Percentiles rank a stretch among this genome's conserved stretches.
phyloP scores from a whole-genome alignment of 2,113 vertebrate genomes.

The Muntiacus muntjak region DNA sequence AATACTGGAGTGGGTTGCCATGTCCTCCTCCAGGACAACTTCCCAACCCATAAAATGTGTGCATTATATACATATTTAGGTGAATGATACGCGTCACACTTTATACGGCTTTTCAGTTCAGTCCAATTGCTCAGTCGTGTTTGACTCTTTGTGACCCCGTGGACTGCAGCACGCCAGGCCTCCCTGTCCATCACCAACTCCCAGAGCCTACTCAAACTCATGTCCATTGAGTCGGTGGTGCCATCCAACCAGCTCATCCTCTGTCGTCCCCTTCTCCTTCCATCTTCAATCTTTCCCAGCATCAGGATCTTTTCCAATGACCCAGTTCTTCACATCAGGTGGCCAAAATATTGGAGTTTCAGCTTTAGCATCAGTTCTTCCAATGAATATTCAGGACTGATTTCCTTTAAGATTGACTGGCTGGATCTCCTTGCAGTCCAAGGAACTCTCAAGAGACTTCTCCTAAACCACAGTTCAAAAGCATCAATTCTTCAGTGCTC shows the following conservation, averaged over 20 bases:
- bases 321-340: neutral
- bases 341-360: neutral
- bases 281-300: neutral
- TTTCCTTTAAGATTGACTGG: neutral
- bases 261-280: neutral
- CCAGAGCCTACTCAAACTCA: neutral
- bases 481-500: neutral
- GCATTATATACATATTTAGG: neutral
- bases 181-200: neutral
- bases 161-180: neutral
- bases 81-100: slow-evolving; percentile 29
- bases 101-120: slow-evolving; percentile 8
- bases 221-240: neutral
- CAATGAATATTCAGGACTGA: neutral
- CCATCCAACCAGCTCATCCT: neutral
- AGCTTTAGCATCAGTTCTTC: neutral
- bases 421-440: neutral
- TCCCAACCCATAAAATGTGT: neutral
- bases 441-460: neutral
- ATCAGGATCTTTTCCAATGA: neutral
- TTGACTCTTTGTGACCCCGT: neutral
- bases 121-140: rapidly evolving
- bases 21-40: neutral
- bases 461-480: neutral
- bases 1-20: neutral